Percentiles rank a stretch among this genome's conserved stretches.
phyloP scores from a whole-genome alignment of 64 coral and sea anemone genomes.

The Pocillopora verrucosa region DNA sequence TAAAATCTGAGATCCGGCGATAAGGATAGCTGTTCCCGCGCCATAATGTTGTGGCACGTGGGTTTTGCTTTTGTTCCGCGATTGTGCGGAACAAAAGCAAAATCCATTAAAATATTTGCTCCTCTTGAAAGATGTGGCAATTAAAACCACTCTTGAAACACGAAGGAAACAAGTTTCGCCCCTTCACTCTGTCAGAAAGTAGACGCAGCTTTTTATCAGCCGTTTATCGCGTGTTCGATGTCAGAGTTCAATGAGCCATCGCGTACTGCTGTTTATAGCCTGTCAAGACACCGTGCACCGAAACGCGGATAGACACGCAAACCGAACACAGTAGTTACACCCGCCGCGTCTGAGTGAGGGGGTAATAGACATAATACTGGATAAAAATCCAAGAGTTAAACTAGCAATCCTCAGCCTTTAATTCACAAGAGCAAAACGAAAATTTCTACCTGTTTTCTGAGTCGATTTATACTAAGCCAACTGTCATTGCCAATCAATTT shows the following conservation, averaged over 20 bases:
- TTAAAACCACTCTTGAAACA: background rate
- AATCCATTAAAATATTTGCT: background rate
- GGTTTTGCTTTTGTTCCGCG: background rate
- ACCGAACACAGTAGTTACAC: background rate
- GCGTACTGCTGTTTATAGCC: background rate
- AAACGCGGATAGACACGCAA: background rate
- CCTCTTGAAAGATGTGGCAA: background rate
- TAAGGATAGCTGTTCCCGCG: background rate
- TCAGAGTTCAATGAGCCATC: constrained; percentile 12
- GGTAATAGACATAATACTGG: background rate
- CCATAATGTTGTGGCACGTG: background rate
- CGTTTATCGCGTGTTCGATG: background rate
- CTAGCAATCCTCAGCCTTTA: too few relatives aligned
- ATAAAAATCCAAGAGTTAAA: too few relatives aligned
- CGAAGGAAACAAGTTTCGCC: background rate
- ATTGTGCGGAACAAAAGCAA: background rate
- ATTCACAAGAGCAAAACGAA: too few relatives aligned
- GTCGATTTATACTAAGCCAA: too few relatives aligned
- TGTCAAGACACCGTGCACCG: background rate
- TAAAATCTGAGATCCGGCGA: background rate
- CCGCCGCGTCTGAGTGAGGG: background rate
- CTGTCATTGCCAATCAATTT: too few relatives aligned
- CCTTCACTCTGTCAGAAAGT: background rate
- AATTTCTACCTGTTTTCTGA: too few relatives aligned
- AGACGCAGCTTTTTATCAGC: constrained; percentile 26